Conservation (phyloP, 1,140 invertebrate species). For the Aphelinus certus region DNA sequence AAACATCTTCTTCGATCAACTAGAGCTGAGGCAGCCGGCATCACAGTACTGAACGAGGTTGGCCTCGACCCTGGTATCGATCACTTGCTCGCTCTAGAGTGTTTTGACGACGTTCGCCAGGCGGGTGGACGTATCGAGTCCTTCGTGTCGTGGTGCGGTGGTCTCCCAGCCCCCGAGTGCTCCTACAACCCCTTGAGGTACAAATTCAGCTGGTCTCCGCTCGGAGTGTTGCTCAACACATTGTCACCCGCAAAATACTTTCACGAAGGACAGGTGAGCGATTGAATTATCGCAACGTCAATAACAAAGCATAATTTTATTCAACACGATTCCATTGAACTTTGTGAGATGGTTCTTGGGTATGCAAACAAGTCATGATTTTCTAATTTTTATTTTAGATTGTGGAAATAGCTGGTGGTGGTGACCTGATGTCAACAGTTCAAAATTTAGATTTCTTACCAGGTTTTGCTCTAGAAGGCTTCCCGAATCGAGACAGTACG, state of each 20-base stretch:
- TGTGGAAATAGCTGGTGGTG: conserved; percentile 90
- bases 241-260: conserved; percentile 89
- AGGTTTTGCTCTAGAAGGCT: conserved; percentile 96
- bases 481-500: conserved; percentile 94
- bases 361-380: background rate
- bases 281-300: background rate
- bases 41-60: conserved; percentile 93
- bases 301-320: conserved; percentile 1
- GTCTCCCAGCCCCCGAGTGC: conserved; percentile 92
- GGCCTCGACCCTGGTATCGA: conserved; percentile 98
- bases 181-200: conserved; percentile 95
- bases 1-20: background rate
- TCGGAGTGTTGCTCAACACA: conserved; percentile 90
- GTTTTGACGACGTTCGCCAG: conserved; percentile 89
- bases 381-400: conserved; percentile 66
- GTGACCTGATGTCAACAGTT: conserved; percentile 83
- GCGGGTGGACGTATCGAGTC: conserved; percentile 88
- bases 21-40: conserved; percentile 83
- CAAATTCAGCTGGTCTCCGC: conserved; percentile 98
- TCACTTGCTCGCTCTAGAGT: conserved; percentile 96
- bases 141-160: conserved; percentile 97
- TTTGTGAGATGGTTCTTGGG: no score
- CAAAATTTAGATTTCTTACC: conserved; percentile 89
- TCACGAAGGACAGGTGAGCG: conserved; percentile 78
- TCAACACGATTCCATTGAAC: background rate